phyloP scores from a whole-genome alignment of 2,797 vertebrate species.

The Etheostoma perlongum region DNA sequence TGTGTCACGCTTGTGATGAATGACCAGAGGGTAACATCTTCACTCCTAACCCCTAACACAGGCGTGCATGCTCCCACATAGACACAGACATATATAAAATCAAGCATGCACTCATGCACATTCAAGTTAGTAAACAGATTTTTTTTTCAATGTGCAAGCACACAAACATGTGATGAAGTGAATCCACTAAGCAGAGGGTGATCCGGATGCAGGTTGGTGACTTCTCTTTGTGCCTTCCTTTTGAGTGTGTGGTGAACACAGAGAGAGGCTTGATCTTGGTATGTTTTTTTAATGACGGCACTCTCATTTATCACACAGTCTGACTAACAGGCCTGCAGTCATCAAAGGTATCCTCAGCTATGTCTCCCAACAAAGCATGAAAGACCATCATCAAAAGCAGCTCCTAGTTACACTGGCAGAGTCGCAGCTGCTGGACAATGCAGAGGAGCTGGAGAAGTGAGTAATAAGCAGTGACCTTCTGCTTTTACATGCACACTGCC shows the following conservation, averaged over 20 bases:
- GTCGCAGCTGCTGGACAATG: slow-evolving; percentile 54
- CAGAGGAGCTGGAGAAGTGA: slow-evolving; percentile 60
- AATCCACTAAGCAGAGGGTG: slow-evolving; percentile 52
- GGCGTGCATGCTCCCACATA: slow-evolving; percentile 54
- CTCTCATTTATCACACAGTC: slow-evolving; percentile 54
- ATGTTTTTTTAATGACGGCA: slow-evolving; percentile 13
- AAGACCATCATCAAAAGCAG: slow-evolving; percentile 73
- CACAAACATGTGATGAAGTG: slow-evolving; percentile 45
- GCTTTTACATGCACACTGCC: slow-evolving; percentile 39
- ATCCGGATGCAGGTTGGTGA: slow-evolving; percentile 59
- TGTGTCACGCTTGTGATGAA: slow-evolving; percentile 86
- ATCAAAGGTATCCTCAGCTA: slow-evolving; percentile 73
- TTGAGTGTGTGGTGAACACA: slow-evolving; percentile 49
- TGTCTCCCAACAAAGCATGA: slow-evolving; percentile 70
- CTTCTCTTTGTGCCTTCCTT: slow-evolving; percentile 38
- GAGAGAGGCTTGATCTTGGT: slow-evolving; percentile 40
- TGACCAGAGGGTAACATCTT: slow-evolving; percentile 87
- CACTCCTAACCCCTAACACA: slow-evolving; percentile 85
- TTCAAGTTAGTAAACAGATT: slow-evolving; percentile 59
- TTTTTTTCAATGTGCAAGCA: slow-evolving; percentile 16
- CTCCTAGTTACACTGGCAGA: slow-evolving; percentile 52
- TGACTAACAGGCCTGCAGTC: slow-evolving; percentile 60
- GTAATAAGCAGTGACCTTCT: slow-evolving; percentile 71
- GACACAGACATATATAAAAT: slow-evolving; percentile 49
- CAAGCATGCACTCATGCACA: slow-evolving; percentile 58